phyloP scores from a whole-genome alignment of 2,113 vertebrate species.

The Genyomyrus donnyi region DNA sequence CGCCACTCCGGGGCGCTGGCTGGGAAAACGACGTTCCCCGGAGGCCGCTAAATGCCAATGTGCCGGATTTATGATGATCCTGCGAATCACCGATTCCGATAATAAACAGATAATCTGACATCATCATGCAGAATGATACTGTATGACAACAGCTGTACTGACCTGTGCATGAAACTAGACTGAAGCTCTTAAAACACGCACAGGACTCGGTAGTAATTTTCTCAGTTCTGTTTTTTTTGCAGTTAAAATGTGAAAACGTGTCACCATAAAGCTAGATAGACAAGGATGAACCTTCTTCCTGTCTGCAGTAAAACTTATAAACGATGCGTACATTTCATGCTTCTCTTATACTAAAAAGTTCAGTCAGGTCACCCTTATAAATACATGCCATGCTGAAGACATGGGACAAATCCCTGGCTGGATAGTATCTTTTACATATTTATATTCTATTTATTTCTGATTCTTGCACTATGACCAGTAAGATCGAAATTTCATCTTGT shows the following conservation, averaged over 20 bases:
- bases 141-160: background rate
- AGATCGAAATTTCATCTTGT: background rate
- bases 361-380: constrained; percentile 44
- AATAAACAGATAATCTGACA: background rate
- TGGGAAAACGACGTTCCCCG: background rate
- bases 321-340: constrained; percentile 6
- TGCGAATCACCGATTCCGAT: background rate
- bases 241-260: background rate
- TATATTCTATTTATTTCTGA: background rate
- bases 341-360: constrained; percentile 38
- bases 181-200: background rate
- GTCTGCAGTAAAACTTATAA: background rate
- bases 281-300: background rate
- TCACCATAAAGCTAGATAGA: background rate
- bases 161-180: background rate
- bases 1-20: background rate
- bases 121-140: background rate
- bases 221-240: background rate
- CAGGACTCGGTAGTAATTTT: background rate
- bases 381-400: constrained; percentile 26
- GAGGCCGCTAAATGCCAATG: background rate
- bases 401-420: constrained; percentile 42
- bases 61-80: background rate
- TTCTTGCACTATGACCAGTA: background rate
- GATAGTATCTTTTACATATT: constrained; percentile 17